Conservation (phyloP, 2,888 invertebrate genomes). For the Stenoptilia bipunctidactyla region DNA sequence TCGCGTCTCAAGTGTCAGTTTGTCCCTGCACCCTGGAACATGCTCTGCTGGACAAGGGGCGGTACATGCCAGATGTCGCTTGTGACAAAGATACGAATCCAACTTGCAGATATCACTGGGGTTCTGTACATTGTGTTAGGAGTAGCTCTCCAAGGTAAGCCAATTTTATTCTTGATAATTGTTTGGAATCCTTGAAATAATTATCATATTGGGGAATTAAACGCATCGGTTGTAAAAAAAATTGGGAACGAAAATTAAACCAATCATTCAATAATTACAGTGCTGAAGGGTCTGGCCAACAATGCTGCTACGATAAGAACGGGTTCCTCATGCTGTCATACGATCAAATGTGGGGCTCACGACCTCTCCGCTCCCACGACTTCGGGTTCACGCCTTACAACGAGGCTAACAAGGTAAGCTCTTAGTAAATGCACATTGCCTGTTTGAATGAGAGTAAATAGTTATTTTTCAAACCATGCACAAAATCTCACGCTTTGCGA, state of each 20-base stretch:
- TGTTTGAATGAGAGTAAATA: too few relatives aligned
- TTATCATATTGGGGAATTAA: too few relatives aligned
- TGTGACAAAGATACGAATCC: constrained; percentile 94
- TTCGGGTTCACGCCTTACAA: constrained; percentile 94
- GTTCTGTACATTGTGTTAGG: constrained; percentile 92
- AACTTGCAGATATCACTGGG: constrained; percentile 88
- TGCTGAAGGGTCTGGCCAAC: constrained; percentile 92
- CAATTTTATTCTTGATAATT: too few relatives aligned
- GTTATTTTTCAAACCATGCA: too few relatives aligned
- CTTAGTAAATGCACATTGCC: too few relatives aligned
- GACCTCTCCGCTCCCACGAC: constrained; percentile 88
- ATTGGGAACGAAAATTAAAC: too few relatives aligned
- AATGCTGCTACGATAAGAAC: constrained; percentile 97
- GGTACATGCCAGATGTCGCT: constrained; percentile 89
- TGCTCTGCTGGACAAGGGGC: constrained; percentile 91
- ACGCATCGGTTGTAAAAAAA: too few relatives aligned
- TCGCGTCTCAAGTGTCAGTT: constrained; percentile 84
- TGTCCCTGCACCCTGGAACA: constrained; percentile 95
- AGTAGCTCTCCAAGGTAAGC: constrained; percentile 91
- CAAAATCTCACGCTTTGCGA: too few relatives aligned
- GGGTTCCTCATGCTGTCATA: constrained; percentile 93
- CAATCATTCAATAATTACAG: constrained; percentile 48
- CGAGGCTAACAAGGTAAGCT: constrained; percentile 87
- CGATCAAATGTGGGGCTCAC: constrained; percentile 95
- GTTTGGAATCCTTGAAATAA: too few relatives aligned